These are phyloP conservation scores for human (Homo sapiens) DNA, from an alignment of 2,113 vertebrate species.

Conservation along the genomic window DNA sequence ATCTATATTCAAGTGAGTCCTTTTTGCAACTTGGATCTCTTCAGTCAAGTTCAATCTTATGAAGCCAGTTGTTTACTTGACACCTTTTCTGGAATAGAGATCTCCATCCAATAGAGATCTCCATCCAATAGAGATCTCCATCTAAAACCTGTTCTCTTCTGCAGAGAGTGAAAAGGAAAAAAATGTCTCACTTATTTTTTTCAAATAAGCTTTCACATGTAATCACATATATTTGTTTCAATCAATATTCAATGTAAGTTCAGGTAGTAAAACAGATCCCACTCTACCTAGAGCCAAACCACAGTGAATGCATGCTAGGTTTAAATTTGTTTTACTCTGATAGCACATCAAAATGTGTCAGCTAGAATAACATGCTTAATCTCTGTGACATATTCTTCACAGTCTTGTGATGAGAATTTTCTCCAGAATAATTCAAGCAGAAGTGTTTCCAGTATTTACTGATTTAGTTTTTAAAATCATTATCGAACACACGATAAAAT, in stretches of 20 bases:
- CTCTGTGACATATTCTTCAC: not conserved
- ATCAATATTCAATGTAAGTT: not conserved
- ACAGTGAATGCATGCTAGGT: not conserved
- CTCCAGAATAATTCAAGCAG: not conserved
- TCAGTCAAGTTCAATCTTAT: not conserved
- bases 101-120: not conserved
- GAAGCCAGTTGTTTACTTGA: not conserved
- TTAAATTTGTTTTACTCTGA: not conserved
- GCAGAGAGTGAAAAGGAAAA: not conserved
- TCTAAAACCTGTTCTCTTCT: not conserved
- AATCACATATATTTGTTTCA: not conserved
- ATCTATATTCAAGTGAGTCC: not conserved
- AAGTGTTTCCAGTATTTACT: not conserved
- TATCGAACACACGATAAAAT: not conserved
- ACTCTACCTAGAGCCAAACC: not conserved
- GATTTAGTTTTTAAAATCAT: not conserved
- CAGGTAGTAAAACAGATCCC: not conserved
- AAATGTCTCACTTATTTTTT: not conserved
- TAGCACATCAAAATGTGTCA: not conserved
- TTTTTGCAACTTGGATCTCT: not conserved
- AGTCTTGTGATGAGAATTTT: not conserved
- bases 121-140: not conserved
- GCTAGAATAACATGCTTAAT: not conserved
- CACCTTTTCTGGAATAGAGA: not conserved
- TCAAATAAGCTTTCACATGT: not conserved